Evolutionary conservation across 2,797 vertebrate species (phyloP).

Genomic region (Hyperoplus immaculatus): DNA sequence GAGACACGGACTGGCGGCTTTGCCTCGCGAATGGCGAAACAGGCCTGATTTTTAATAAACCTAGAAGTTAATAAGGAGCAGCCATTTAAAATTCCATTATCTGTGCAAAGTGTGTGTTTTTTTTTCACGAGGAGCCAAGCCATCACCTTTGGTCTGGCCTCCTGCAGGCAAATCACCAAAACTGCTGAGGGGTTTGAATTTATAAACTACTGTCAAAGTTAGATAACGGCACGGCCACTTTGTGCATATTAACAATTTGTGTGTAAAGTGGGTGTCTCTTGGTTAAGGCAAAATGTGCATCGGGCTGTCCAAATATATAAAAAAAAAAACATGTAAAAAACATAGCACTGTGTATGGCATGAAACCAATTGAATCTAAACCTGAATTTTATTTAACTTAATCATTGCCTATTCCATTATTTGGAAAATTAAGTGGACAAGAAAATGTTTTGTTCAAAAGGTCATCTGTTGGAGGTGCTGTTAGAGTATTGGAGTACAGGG

Average conservation of each 20-base stretch:
- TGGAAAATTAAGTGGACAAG: conserved; percentile 21
- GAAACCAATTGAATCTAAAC: conserved; percentile 12
- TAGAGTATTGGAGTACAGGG: no score
- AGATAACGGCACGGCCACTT: conserved; percentile 26
- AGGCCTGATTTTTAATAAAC: conserved; percentile 82
- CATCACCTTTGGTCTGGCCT: conserved; percentile 77
- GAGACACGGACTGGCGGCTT: conserved; percentile 76
- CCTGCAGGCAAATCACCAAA: conserved; percentile 61
- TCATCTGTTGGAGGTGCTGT: no score
- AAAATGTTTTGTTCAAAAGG: background rate
- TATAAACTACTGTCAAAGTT: conserved; percentile 56
- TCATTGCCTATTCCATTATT: background rate
- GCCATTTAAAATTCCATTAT: conserved; percentile 87
- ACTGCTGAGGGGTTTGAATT: conserved; percentile 65
- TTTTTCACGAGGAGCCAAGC: conserved; percentile 68
- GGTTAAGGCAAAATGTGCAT: conserved; percentile 25
- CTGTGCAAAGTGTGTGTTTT: conserved; percentile 75
- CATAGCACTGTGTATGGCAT: conserved; percentile 10
- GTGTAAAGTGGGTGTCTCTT: conserved; percentile 20
- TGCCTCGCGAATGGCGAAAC: conserved; percentile 74
- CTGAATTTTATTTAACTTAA: background rate
- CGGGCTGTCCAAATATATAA: conserved; percentile 9
- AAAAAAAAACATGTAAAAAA: conserved; percentile 8
- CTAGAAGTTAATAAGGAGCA: conserved; percentile 82
- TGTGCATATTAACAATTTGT: conserved; percentile 24